Base-by-base conservation (phyloP, 2,888 invertebrate genomes). In the Drosophila recens region DNA sequence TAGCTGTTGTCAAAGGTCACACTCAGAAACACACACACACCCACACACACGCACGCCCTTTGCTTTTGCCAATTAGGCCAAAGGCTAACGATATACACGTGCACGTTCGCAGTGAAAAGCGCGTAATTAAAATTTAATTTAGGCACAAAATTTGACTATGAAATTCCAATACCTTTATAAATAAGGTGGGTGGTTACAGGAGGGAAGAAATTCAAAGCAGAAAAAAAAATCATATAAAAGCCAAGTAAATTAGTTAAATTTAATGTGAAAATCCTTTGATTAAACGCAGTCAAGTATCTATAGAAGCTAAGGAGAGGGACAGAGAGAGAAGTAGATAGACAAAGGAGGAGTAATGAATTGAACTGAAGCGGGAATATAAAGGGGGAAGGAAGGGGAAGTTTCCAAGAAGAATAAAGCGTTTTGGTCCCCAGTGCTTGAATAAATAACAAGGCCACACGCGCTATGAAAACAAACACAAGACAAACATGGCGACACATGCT, bases 81-180 rank as follows among this genome's bases (percentile, higher is more conserved):
- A 72, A 73, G 52, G 53, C 62, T 48, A 52, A 58, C 63, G 53
- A 36, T 30, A 34, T 15, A 33, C 42, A 51, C 17, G 51, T 67
- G 64, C 54, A 57, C 42, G 67, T 58, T 48, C 34, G 17, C 43
- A 54, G 52, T 52, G 48, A 70, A 75, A 59, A 62, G 71, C 63
- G 61, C 67, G 70, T 84, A 85, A 85, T 85, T 87, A 87, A 85
- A 87, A 77, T 87, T 87, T 82, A 79, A 85, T 87, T 85, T 74
- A 70, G 59, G 75, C 67, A 57, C 72, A 70, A 84, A 75, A 81
- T 84, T 79, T 65, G 80, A 87, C 82, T 80, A 87, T 78, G 75
- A 87, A 85, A 82, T 75, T 83, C 75, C 74, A 80, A 78, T 82
- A 84, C 58, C 62, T 23, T 51, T 23, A 45, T 8, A 6, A 33